These are phyloP conservation scores for Sarcophaga bullata DNA, from an alignment of 1,140 invertebrate species.

Conservation along the genomic window DNA sequence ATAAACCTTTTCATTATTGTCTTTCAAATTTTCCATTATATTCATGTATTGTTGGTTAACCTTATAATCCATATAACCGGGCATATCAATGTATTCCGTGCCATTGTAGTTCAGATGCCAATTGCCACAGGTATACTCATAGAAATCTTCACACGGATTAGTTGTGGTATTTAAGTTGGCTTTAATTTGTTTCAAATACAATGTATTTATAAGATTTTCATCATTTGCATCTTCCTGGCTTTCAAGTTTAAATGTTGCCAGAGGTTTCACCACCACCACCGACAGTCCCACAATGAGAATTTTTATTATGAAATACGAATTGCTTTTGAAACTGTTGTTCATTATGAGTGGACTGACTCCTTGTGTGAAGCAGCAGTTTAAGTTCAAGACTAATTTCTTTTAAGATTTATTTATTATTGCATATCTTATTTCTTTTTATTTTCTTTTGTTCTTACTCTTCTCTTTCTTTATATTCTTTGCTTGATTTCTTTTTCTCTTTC, in stretches of 20 bases:
- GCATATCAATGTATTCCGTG: conserved; percentile 50
- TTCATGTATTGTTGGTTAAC: conserved; percentile 47
- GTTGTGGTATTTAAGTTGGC: conserved; percentile 51
- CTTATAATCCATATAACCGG: conserved; percentile 53
- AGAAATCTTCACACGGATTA: conserved; percentile 55
- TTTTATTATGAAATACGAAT: background rate
- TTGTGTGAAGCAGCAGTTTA: background rate
- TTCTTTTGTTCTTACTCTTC: background rate
- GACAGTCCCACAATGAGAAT: background rate
- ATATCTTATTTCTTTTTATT: background rate
- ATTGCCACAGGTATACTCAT: conserved; percentile 53
- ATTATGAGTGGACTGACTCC: background rate
- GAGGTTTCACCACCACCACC: background rate
- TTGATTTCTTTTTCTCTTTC: background rate
- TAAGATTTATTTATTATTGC: background rate
- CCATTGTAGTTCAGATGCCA: conserved; percentile 49
- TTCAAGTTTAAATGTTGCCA: background rate
- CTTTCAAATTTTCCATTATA: conserved; percentile 39
- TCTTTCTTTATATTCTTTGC: background rate
- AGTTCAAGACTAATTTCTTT: conserved; percentile 27
- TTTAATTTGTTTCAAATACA: conserved; percentile 46
- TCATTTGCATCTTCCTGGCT: background rate
- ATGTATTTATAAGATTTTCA: background rate
- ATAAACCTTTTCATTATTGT: conserved; percentile 41
- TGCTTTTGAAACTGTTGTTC: background rate